phyloP scores from a whole-genome alignment of 1,140 invertebrate species.

The Drosophila simulans region DNA sequence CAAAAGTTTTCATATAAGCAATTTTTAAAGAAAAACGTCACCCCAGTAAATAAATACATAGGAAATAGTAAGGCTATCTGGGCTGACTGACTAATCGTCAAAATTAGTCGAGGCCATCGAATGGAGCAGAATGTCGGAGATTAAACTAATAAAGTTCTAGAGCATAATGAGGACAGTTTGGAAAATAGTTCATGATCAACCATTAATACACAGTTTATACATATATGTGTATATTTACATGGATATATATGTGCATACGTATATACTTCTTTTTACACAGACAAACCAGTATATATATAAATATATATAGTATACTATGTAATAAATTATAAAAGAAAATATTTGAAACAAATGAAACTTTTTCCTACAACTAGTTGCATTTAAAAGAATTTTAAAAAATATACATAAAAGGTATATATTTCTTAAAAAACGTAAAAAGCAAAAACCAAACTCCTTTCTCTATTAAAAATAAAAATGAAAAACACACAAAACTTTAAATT shows the following conservation, averaged over 20 bases:
- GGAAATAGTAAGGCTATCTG: conserved; percentile 44
- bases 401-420: conserved; percentile 79
- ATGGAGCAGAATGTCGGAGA: conserved; percentile 12
- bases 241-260: conserved; percentile 46
- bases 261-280: conserved; percentile 73
- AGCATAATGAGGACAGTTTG: conserved; percentile 60
- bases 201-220: conserved; percentile 35
- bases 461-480: conserved; percentile 64
- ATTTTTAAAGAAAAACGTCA: conserved; percentile 63
- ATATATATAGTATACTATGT: conserved; percentile 68
- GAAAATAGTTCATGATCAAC: conserved; percentile 59
- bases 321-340: conserved; percentile 53
- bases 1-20: conserved; percentile 65
- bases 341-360: conserved; percentile 74
- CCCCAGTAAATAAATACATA: conserved; percentile 66
- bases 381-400: conserved; percentile 82
- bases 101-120: conserved; percentile 32
- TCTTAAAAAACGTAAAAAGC: conserved; percentile 61
- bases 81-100: conserved; percentile 27
- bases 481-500: conserved; percentile 72
- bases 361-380: conserved; percentile 82
- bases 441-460: conserved; percentile 71
- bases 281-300: conserved; percentile 58
- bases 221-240: conserved; percentile 41
- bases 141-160: conserved; percentile 58